Evolutionary conservation across 1,140 invertebrate species (phyloP).

Genomic region (Hycleus phaleratus): DNA sequence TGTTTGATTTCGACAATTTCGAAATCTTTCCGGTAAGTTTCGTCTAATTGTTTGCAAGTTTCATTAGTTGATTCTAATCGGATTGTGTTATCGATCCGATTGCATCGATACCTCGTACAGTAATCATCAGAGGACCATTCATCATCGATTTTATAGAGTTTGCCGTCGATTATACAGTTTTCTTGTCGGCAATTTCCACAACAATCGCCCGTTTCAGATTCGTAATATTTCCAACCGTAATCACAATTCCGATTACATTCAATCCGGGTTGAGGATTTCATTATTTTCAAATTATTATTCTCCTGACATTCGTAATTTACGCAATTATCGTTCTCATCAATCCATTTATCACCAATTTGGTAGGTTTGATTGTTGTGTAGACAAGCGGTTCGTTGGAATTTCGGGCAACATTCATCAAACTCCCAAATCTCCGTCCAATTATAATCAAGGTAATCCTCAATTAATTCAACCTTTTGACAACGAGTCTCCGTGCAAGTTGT

Average conservation of each 20-base stretch:
- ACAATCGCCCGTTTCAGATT: conserved; percentile 42
- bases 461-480: conserved; percentile 41
- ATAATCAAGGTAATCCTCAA: conserved; percentile 28
- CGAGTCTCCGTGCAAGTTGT: conserved; percentile 35
- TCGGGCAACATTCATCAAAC: conserved; percentile 54
- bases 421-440: conserved; percentile 11
- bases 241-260: conserved; percentile 30
- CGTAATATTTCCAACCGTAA: conserved; percentile 40
- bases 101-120: conserved; percentile 50
- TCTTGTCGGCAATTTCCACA: conserved; percentile 51
- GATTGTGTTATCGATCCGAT: too few relatives aligned
- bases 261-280: conserved; percentile 38
- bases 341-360: conserved; percentile 51
- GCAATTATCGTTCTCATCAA: conserved; percentile 47
- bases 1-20: conserved; percentile 22
- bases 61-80: too few relatives aligned
- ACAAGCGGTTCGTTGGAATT: conserved; percentile 51
- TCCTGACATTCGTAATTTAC: conserved; percentile 44
- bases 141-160: conserved; percentile 42
- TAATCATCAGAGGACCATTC: conserved; percentile 50
- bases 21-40: conserved; percentile 24
- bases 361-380: conserved; percentile 43
- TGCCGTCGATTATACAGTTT: conserved; percentile 48
- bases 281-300: conserved; percentile 39
- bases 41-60: too few relatives aligned